Percentiles rank a stretch among this genome's conserved stretches.
These are phyloP conservation scores for Bubo bubo DNA, from an alignment of 2,113 vertebrate genomes.

Conservation along the genomic window DNA sequence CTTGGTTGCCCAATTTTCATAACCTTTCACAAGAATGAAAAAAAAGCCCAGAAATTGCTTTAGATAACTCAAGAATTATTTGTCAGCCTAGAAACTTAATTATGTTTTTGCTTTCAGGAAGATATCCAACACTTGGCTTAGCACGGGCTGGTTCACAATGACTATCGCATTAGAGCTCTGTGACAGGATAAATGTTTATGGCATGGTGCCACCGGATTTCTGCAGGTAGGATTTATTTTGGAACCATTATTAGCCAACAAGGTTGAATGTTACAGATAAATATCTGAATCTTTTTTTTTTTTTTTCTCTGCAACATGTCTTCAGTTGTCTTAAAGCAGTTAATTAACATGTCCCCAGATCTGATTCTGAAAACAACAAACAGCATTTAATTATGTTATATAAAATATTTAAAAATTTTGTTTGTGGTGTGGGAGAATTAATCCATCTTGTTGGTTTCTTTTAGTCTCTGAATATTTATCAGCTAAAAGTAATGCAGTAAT, in stretches of 20 bases:
- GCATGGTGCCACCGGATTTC: slow-evolving; percentile 98
- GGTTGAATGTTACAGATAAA: slow-evolving; percentile 28
- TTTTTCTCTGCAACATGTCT: slow-evolving; percentile 13
- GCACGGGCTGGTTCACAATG: slow-evolving; percentile 99
- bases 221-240: slow-evolving; percentile 87
- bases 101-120: slow-evolving; percentile 83
- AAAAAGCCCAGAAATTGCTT: neutral
- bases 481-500: slow-evolving; percentile 71
- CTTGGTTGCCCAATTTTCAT: slow-evolving; percentile 9
- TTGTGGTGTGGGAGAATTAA: slow-evolving; percentile 70
- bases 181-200: slow-evolving; percentile 93
- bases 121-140: slow-evolving; percentile 98
- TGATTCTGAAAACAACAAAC: slow-evolving; percentile 68
- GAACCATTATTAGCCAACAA: slow-evolving; percentile 19
- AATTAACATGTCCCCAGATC: slow-evolving; percentile 64
- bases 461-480: slow-evolving; percentile 76
- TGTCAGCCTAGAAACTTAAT: slow-evolving; percentile 60
- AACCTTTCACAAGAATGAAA: slow-evolving; percentile 9
- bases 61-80: neutral
- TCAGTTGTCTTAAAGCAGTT: slow-evolving; percentile 56
- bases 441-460: slow-evolving; percentile 69
- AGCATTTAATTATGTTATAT: slow-evolving; percentile 71
- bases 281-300: slow-evolving; percentile 30
- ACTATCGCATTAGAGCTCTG: slow-evolving; percentile 96
- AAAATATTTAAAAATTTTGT: slow-evolving; percentile 73